Base-by-base conservation (phyloP, 2,113 vertebrate species). In the Girardinichthys multiradiatus region DNA sequence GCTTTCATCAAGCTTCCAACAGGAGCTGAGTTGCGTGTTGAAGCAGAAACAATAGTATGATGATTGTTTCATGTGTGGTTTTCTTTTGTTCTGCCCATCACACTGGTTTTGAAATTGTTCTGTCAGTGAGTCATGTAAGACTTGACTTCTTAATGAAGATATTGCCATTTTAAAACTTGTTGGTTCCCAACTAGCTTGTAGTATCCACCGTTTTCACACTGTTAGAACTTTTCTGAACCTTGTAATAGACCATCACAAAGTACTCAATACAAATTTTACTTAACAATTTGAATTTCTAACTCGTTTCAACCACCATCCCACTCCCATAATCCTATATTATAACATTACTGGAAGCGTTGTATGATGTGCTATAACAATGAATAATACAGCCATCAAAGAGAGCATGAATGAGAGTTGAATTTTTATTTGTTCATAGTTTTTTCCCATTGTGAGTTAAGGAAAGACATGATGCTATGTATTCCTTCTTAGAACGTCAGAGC, bases 151-250 rank as follows among this genome's bases (percentile, higher is more conserved):
- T 61, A 62, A 51, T 57, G 24, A 37, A 57, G 9, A 15, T 73
- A 45, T 58, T 76, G 63, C 65, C 8, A 78, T 68, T 62, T 73
- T 64, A 42, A 35, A 80, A 70, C 51, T 14, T 35, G 30, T 60
- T 65, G 51, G 28, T 39, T 67, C 4, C 1, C 61, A 21, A 77
- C 65, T 63, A 61, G 74, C 68, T 71, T 73, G 68, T 31, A 63
- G 62, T 70, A 61, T 65, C 27, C 66, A 57, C 74, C 19, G 42
- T 5, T 45, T 45, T 45, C 17, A 6, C 14, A 45, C 3, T 14
- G 17, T 4, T 42, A 15, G 3, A 17, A 42, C 17, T 17, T 45
- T 4, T 17, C 42, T n/a, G 48, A 54, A 24, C 48, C 17, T 7
- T 8, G 5, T 48, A 10, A 54, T 54, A 54, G 48, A 54, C 48